Evolutionary conservation across 2,888 invertebrate genomes (phyloP).

Genomic region (Drosophila aldrichi): DNA sequence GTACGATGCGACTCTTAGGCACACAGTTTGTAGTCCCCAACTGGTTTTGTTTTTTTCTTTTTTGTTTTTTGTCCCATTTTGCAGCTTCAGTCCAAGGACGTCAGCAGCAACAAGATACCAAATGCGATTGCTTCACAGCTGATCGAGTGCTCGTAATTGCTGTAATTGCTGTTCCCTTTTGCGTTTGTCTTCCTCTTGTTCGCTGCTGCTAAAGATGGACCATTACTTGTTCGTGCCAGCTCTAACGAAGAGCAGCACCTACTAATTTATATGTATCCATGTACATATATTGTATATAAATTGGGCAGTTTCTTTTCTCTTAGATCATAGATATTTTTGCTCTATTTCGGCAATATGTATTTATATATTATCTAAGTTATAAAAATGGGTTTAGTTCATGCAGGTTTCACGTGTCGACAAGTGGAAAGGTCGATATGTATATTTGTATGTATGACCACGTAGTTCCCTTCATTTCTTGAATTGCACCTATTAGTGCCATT

Average conservation of each 20-base stretch:
- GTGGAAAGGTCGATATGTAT: conserved; percentile 30
- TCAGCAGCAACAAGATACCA: not conserved
- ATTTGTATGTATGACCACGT: not conserved
- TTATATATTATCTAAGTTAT: not conserved
- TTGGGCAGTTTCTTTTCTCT: not conserved
- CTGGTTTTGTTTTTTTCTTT: conserved; percentile 31
- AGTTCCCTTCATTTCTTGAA: conserved; percentile 1
- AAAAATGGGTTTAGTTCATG: not conserved
- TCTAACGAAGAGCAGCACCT: no score
- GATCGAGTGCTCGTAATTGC: conserved; percentile 37
- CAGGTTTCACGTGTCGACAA: conserved; percentile 21
- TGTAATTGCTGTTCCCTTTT: conserved; percentile 30
- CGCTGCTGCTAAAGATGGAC: conserved; percentile 4
- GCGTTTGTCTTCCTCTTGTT: conserved; percentile 10
- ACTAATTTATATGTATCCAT: not conserved
- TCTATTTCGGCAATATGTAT: not conserved
- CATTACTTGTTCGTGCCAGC: not conserved
- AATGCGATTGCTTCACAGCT: conserved; percentile 35
- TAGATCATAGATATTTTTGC: not conserved
- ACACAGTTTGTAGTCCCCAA: conserved; percentile 16
- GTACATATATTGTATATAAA: not conserved
- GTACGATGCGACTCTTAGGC: conserved; percentile 39
- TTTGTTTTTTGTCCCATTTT: conserved; percentile 48
- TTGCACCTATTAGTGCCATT: conserved; percentile 32
- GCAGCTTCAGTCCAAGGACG: conserved; percentile 44